Evolutionary conservation across 2,888 invertebrate genomes (phyloP), one percentile per base, ranked within the genome.

Genomic region (Napeogenes sylphis): DNA sequence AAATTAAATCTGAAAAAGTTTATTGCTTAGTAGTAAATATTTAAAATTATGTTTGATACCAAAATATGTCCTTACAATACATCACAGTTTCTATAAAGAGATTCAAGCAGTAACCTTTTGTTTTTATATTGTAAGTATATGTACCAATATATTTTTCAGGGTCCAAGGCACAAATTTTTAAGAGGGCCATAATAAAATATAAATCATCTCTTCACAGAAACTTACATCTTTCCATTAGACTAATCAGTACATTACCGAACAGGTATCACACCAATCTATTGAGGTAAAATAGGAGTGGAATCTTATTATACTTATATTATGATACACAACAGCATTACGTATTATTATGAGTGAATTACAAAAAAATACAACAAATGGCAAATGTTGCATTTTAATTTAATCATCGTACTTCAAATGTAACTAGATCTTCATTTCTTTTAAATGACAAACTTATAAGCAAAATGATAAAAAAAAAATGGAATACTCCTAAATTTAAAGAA

Each of bases 131-230:
- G 54, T 46, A 62, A 63, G 61, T 64, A 55, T 63, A 67, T 67
- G 62, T 64, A 35, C 35, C 6, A 35, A 35, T 66, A 67, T 63
- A 67, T 67, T 62, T 62, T 62, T 66, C 64, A 68, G 69, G 76
- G 73, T 74, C 73, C 71, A 85, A 87, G 87, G 88, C 87, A 88
- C 86, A 78, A 73, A 47, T 47, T 76, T 74, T 79, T 67, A 65
- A 69, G 71, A 61, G 67, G 56, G 62, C 56, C 65, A 63, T 63
- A 59, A 67, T 68, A 60, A 59, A 56, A 63, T 66, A 51, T 51
- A 51, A 70, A 67, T 51, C 47, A 75, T 74, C 77, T 82, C 82
- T 82, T 81, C 82, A 82, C 70, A 82, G 80, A 81, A 73, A 71
- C 77, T 74, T 73, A 73, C 76, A 73, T 69, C 73, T 70, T 79